Evolutionary conservation across 2,888 invertebrate species (phyloP).

Genomic region (Unio pictorum): DNA sequence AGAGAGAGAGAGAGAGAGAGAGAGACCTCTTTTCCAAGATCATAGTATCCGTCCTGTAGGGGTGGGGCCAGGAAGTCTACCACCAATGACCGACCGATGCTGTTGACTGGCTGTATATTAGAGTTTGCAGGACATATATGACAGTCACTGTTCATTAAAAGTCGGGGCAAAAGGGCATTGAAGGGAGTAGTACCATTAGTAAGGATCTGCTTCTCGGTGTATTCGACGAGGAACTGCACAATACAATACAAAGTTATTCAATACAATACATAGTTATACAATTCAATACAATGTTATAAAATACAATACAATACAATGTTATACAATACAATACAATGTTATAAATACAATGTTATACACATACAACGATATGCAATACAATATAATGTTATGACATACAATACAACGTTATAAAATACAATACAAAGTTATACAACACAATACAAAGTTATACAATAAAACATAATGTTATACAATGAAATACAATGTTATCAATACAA

Average conservation of each 20-base stretch:
- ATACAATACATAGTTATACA: no score
- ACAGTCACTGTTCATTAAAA: conserved; percentile 23
- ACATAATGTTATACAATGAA: no score
- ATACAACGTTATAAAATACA: background rate
- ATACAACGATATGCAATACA: no score
- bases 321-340: no score
- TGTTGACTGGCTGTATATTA: conserved; percentile 23
- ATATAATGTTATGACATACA: no score
- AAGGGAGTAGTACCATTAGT: conserved; percentile 27
- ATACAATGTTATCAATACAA: no score
- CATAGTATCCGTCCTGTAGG: conserved; percentile 35
- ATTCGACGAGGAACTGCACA: conserved; percentile 33
- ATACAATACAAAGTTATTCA: background rate
- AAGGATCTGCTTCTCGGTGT: conserved; percentile 31
- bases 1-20: background rate
- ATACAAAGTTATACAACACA: background rate
- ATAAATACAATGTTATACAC: no score
- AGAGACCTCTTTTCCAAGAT: conserved; percentile 26
- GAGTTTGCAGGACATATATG: conserved; percentile 19
- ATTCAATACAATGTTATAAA: no score
- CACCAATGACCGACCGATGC: conserved; percentile 27
- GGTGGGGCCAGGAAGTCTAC: conserved; percentile 42
- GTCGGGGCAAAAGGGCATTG: conserved; percentile 36
- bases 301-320: no score
- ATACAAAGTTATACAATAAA: no score